A percentile compares a stretch with the other conserved stretches of the same genome.
These are phyloP conservation scores for Plutomurus gul DNA, from an alignment of 1,140 invertebrate species.

Conservation along the genomic window DNA sequence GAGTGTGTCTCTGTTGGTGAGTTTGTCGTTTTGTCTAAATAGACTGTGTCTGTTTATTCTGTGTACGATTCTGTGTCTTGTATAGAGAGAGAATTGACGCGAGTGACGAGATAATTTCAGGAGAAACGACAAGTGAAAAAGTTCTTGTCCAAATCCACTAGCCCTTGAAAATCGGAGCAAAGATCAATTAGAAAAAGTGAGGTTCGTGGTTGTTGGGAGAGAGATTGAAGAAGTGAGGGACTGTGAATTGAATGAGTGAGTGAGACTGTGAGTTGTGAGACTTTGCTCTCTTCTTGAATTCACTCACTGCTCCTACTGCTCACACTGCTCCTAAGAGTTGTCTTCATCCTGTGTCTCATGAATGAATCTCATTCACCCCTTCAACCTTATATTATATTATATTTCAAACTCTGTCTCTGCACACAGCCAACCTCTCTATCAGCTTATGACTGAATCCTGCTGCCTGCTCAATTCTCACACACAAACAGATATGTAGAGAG, in stretches of 20 bases:
- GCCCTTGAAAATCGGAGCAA: slow-evolving; percentile 35
- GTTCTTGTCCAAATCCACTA: slow-evolving; percentile 32
- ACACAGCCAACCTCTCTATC: neutral
- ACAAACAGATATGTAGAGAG: too few species aligned
- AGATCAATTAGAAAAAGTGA: slow-evolving; percentile 34
- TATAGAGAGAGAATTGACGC: neutral
- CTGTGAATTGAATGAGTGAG: neutral
- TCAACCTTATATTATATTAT: neutral
- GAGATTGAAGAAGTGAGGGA: neutral
- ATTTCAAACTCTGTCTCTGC: neutral
- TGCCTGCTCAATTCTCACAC: too few species aligned
- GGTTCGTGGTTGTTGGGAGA: neutral
- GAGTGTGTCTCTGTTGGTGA: too few species aligned
- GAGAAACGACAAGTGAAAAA: slow-evolving; percentile 8
- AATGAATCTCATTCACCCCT: slow-evolving; percentile 41
- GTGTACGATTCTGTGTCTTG: neutral
- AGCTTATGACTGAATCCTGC: too few species aligned
- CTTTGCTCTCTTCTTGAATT: slow-evolving; percentile 24
- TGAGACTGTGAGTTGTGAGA: neutral
- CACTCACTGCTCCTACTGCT: too few species aligned
- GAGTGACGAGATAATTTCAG: slow-evolving; percentile 24
- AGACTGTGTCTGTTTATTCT: slow-evolving; percentile 1
- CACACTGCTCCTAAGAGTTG: too few species aligned
- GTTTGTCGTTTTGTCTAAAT: too few species aligned
- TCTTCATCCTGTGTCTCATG: too few species aligned